A percentile compares a stretch with the other conserved stretches of the same genome.
Evolutionary conservation across 2,797 vertebrate species (phyloP).

Genomic region (Pelodytes ibericus): DNA sequence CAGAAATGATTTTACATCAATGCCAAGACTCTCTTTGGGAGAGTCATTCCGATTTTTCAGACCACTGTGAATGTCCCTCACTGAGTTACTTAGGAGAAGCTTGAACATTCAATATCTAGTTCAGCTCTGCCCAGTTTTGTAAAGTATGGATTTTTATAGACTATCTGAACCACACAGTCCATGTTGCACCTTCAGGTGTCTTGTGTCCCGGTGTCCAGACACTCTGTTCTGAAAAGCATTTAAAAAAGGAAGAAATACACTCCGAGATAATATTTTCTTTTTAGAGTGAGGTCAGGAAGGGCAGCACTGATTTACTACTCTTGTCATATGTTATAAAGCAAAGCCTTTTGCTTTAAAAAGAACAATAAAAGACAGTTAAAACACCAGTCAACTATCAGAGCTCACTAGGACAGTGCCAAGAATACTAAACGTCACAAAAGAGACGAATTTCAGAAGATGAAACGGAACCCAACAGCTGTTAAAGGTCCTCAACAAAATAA

Average conservation of each 20-base stretch:
- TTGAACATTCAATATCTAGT: too few species aligned
- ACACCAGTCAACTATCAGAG: not conserved
- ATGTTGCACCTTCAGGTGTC: too few species aligned
- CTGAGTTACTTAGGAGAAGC: too few species aligned
- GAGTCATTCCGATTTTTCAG: too few species aligned
- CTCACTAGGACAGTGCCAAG: not conserved
- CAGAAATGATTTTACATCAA: too few species aligned
- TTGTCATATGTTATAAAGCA: constrained; percentile 2
- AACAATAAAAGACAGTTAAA: constrained; percentile 18
- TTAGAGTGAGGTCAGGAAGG: not conserved
- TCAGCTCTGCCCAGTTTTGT: too few species aligned
- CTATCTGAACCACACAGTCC: too few species aligned
- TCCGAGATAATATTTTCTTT: not conserved
- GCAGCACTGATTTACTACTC: not conserved
- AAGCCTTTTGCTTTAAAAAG: not conserved
- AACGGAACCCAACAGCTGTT: not conserved
- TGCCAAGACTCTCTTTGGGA: too few species aligned
- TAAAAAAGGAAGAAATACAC: not conserved
- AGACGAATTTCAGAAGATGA: not conserved
- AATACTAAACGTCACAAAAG: constrained; percentile 14
- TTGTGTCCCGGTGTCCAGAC: too few species aligned
- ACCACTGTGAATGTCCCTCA: too few species aligned
- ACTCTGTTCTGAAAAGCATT: not conserved
- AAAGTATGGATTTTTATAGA: too few species aligned
- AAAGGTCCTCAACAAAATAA: not conserved